phyloP scores from a whole-genome alignment of 1,140 invertebrate genomes.

The Drosophila hydei region DNA sequence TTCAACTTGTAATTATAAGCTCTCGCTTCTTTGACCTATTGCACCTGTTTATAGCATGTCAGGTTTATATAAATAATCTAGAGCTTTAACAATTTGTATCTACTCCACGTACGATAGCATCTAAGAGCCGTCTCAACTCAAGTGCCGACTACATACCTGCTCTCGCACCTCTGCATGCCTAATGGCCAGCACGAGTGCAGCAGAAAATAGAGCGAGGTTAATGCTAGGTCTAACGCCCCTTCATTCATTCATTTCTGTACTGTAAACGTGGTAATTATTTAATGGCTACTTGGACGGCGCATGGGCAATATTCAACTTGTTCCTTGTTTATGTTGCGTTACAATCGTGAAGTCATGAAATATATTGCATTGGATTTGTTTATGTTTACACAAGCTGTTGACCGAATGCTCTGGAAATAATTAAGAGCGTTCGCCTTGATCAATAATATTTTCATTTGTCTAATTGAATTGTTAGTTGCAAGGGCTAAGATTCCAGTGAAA shows the following conservation, averaged over 20 bases:
- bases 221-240: constrained; percentile 25
- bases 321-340: neutral
- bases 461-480: neutral
- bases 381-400: constrained; percentile 6
- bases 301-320: constrained; percentile 29
- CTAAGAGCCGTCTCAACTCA: neutral
- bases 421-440: neutral
- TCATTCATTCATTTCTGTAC: constrained; percentile 38
- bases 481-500: no score
- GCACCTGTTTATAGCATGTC: neutral
- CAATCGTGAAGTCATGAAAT: constrained; percentile 5
- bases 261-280: constrained; percentile 71
- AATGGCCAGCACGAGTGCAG: neutral
- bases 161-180: neutral
- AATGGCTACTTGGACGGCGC: constrained; percentile 46
- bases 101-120: neutral
- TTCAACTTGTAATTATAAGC: neutral
- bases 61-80: neutral
- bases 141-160: neutral
- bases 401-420: neutral
- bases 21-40: neutral
- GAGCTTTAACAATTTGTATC: constrained; percentile 1
- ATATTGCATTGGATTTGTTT: constrained; percentile 23
- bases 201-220: constrained; percentile 34
- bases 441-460: neutral